Evolutionary conservation across 2,797 vertebrate species (phyloP), one percentile per base, ranked within the genome.

Genomic region (Myotis pilosus): DNA sequence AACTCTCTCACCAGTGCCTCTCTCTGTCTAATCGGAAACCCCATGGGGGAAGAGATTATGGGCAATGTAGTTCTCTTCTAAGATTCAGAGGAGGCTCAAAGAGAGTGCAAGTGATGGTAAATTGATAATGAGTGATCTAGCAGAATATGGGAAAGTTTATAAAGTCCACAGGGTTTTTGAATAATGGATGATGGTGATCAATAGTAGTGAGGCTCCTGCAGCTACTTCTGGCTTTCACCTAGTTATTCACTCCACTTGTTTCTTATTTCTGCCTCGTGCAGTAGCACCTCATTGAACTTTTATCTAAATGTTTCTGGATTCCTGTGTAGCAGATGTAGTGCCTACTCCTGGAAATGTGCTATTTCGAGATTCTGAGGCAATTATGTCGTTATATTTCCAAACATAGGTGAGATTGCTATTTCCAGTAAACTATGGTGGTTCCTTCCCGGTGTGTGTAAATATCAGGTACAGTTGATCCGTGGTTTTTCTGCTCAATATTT

Each of bases 401-500:
- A 47, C 49, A 57, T 16, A 47, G 72, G 28, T 3, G 2, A 66
- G 62, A 20, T 41, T 87, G 81, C 84, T 38, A 17, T 89, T 64
- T 74, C 69, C 23, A 62, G 36, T 69, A 78, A 75, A 64, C 41
- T 30, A 36, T 78, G 22, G 30, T 36, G 8, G 20, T 53, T 87
- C 30, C 30, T 89, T 93, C 66, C 15, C 5, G 0, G 30, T 41
- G 4, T 68, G 78, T 72, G 51, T 75, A 13, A 62, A 76, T 87
- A 78, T 79, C 78, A 79, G 76, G 85, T 20, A 51, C 13, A 17
- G 17, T 41, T 28, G 9, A 71, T 64, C 68, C n/a, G 1, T 68
- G 51, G 33, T 69, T 78, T 91, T 88, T 28, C 41, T 87, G 30
- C 89, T 64, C 88, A 81, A 25, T 8, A 6, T 92, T 94, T 95